Evolutionary conservation across 2,888 invertebrate genomes (phyloP), one percentile per base, ranked within the genome.

Genomic region (Cryptus armator): DNA sequence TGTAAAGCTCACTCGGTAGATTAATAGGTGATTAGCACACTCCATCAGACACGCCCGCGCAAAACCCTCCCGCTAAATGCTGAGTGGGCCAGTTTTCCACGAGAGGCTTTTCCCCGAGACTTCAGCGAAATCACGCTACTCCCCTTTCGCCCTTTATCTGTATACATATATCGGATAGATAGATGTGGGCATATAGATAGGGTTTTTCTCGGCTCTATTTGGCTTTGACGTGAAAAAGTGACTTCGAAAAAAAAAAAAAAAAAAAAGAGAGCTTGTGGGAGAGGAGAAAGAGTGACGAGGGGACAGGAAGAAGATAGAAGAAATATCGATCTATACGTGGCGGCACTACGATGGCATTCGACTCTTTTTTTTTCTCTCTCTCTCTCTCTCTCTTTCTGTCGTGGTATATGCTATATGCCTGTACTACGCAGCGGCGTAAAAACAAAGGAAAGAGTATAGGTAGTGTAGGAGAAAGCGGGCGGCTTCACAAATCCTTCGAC

Each of bases 11-110:
- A 74, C 51, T 67, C 56, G 59, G 48, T 80, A 86, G 88, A 91
- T 90, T 88, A 90, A 90, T 90, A 88, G 90, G 89, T 90, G 90
- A 92, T 91, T 92, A 92, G 91, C 86, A 87, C 88, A 86, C 87
- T 88, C 70, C 85, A 88, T 90, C 86, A 87, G 86, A 86, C 89
- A 90, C 89, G 89, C 90, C 90, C 90, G 66, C 48, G 62, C 32
- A 76, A 70, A 59, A 19, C 68, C 53, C 70, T 37, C 32, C 10
- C 44, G 44, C 43, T 78, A 59, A 79, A 86, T 82, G 88, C 88
- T 83, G 88, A 89, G 77, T 86, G 75, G 16, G 78, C 78, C 78
- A 81, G 29, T 75, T 56, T 24, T 82, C 66, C 71, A 29, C 29
- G 48, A 67, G 46, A 59, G 29, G 51, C 32, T 79, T 64, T 68